Conservation (phyloP, 35 echinoderm and acorn worm genomes). For the Strongylocentrotus purpuratus region DNA sequence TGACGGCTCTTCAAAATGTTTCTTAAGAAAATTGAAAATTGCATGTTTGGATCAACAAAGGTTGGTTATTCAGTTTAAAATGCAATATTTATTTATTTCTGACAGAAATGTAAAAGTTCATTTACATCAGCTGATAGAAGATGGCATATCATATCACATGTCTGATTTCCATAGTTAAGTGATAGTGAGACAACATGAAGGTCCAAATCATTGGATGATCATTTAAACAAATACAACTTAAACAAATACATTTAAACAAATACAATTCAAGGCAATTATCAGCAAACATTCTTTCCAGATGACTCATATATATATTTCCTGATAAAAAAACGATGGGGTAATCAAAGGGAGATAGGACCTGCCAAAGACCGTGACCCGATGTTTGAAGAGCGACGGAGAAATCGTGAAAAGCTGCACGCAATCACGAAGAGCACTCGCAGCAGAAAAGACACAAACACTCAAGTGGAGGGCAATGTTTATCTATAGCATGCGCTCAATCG, state of each 20-base stretch:
- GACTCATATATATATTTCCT: background rate
- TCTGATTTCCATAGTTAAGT: background rate
- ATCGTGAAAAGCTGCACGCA: background rate
- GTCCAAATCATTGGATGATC: background rate
- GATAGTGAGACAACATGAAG: background rate
- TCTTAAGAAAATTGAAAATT: background rate
- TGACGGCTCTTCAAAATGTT: background rate
- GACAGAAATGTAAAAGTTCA: background rate
- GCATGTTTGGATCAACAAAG: background rate
- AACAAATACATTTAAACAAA: background rate
- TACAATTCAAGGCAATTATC: background rate
- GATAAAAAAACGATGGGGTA: background rate
- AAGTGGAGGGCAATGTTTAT: background rate
- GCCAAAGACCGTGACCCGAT: background rate
- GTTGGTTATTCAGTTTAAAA: background rate
- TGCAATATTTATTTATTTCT: background rate
- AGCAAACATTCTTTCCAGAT: background rate
- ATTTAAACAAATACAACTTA: too few species aligned
- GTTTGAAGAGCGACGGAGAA: background rate
- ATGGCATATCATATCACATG: background rate
- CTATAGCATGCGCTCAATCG: background rate
- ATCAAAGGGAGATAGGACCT: background rate
- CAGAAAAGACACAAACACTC: constrained; percentile 1
- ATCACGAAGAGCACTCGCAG: background rate
- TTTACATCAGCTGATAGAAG: background rate